phyloP scores from a whole-genome alignment of 2,113 vertebrate species.

The Engystomops pustulosus region DNA sequence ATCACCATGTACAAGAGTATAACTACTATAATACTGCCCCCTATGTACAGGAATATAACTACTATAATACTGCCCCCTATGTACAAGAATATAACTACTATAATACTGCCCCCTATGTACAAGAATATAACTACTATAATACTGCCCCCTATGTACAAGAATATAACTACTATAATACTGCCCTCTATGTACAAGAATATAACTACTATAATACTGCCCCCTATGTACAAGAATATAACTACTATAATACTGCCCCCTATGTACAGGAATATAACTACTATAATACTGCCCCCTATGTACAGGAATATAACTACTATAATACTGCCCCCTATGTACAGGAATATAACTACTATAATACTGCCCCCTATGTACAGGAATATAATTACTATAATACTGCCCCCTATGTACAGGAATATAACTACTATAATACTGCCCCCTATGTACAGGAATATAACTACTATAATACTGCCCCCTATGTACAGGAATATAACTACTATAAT shows the following conservation, averaged over 20 bases:
- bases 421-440: too few relatives aligned
- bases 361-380: not conserved
- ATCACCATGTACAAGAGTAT: not conserved
- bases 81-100: not conserved
- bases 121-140: not conserved
- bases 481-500: too few relatives aligned
- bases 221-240: not conserved
- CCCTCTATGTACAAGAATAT: not conserved
- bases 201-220: not conserved
- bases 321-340: not conserved
- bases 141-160: not conserved
- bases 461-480: too few relatives aligned
- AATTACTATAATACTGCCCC: not conserved
- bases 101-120: not conserved
- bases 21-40: not conserved
- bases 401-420: not conserved
- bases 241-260: not conserved
- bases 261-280: not conserved
- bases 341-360: not conserved
- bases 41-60: not conserved
- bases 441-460: too few relatives aligned
- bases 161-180: constrained; percentile 10
- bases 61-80: constrained; percentile 1
- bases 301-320: not conserved
- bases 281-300: not conserved